Conservation (phyloP, 1,140 invertebrate genomes). For the Himalopsyche phryganea region DNA sequence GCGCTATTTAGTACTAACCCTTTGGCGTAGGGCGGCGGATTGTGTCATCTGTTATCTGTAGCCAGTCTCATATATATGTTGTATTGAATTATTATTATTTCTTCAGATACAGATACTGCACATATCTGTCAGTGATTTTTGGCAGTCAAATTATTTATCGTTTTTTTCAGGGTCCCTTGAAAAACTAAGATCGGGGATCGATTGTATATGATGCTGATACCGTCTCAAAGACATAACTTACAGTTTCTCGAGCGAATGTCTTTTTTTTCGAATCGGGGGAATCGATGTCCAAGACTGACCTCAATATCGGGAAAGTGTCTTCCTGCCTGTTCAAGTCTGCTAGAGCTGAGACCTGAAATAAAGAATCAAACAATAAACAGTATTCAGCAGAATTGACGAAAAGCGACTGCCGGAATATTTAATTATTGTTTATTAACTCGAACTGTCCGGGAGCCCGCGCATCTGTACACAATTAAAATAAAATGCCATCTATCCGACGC, state of each 20-base stretch:
- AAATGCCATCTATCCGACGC: not conserved
- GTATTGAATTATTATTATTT: too few relatives aligned
- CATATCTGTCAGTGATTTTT: not conserved
- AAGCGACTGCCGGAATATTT: not conserved
- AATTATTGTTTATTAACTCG: too few relatives aligned
- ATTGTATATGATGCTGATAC: not conserved
- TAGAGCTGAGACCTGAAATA: conserved; percentile 53
- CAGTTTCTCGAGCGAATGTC: conserved; percentile 51
- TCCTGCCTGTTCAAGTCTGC: conserved; percentile 59
- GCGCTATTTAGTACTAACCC: too few relatives aligned
- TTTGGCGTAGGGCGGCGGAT: too few relatives aligned
- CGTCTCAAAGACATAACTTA: conserved; percentile 33
- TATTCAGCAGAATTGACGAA: not conserved
- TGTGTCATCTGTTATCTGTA: too few relatives aligned
- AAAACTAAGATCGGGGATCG: not conserved
- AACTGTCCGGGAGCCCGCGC: too few relatives aligned
- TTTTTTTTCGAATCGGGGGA: conserved; percentile 46
- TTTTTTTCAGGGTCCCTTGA: not conserved
- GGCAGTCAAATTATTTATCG: not conserved
- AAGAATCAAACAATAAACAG: not conserved
- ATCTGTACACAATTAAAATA: too few relatives aligned
- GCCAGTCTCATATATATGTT: too few relatives aligned
- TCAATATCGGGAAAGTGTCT: conserved; percentile 62
- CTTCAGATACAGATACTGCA: too few relatives aligned
- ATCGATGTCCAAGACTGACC: conserved; percentile 56